Conservation (phyloP, 2,113 vertebrate species). For the Prunella himalayana region DNA sequence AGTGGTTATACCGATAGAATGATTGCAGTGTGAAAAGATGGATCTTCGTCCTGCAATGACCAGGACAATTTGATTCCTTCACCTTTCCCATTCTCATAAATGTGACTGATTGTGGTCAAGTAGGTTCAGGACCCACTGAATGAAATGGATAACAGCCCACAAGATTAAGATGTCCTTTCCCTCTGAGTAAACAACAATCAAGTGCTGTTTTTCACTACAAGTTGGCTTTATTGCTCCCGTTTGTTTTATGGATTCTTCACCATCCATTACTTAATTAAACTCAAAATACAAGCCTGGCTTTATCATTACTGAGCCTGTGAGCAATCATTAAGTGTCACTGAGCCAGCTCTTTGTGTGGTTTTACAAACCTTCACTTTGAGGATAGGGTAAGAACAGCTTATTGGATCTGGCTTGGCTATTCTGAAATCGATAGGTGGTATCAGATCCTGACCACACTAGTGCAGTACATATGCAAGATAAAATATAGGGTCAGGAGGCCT, state of each 20-base stretch:
- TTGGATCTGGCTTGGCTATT: background rate
- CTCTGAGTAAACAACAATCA: background rate
- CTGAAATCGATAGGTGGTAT: background rate
- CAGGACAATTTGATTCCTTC: background rate
- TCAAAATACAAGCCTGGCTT: background rate
- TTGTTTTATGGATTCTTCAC: slow-evolving; percentile 31
- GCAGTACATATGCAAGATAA: background rate
- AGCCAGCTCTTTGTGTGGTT: background rate
- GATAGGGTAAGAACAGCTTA: background rate
- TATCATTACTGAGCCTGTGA: background rate
- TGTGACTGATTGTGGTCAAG: background rate
- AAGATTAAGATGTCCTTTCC: background rate
- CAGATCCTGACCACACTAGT: background rate
- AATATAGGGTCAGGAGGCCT: background rate
- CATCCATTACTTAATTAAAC: slow-evolving; percentile 24
- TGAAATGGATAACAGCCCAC: background rate
- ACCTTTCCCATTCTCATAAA: background rate
- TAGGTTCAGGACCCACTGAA: background rate
- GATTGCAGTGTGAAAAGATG: background rate
- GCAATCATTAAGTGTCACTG: background rate
- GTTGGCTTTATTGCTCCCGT: background rate
- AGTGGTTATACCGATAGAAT: background rate
- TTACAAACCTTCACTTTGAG: background rate
- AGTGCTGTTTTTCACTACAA: background rate
- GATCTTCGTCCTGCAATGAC: background rate